Evolutionary conservation across 1,140 invertebrate genomes (phyloP).

Genomic region (Berghia stephanieae): DNA sequence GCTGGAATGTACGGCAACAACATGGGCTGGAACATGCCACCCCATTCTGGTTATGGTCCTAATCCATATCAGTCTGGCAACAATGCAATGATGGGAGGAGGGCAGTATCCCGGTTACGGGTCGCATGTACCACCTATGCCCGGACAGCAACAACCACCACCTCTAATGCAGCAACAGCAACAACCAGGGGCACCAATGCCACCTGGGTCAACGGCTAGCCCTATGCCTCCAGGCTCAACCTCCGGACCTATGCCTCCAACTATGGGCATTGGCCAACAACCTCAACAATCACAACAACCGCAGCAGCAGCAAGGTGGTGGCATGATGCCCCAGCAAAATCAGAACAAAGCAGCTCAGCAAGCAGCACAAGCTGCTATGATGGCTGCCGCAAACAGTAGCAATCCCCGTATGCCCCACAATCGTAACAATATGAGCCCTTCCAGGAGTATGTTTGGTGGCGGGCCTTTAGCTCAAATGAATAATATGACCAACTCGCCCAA

Average conservation of each 20-base stretch:
- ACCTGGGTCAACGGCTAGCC: slow-evolving; percentile 24
- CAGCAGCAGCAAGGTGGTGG: slow-evolving; percentile 21
- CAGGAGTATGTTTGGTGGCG: slow-evolving; percentile 30
- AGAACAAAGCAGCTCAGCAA: slow-evolving; percentile 63
- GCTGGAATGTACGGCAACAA: slow-evolving; percentile 51
- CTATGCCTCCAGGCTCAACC: slow-evolving; percentile 27
- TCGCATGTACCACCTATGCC: slow-evolving; percentile 51
- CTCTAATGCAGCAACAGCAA: slow-evolving; percentile 1
- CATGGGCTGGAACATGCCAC: slow-evolving; percentile 49
- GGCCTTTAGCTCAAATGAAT: slow-evolving; percentile 46
- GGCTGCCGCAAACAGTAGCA: slow-evolving; percentile 62
- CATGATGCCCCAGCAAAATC: slow-evolving; percentile 38
- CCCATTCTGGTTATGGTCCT: slow-evolving; percentile 44
- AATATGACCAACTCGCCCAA: slow-evolving; percentile 41
- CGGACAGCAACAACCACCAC: slow-evolving; percentile 33
- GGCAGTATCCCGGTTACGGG: slow-evolving; percentile 60
- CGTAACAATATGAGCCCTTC: slow-evolving; percentile 29
- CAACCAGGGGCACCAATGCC: slow-evolving; percentile 8
- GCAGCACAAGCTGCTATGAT: slow-evolving; percentile 66
- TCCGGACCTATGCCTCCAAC: slow-evolving; percentile 26
- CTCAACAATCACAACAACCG: slow-evolving; percentile 27
- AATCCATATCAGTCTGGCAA: slow-evolving; percentile 22
- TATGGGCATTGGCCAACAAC: slow-evolving; percentile 40
- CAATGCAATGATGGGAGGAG: slow-evolving; percentile 34
- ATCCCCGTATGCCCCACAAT: slow-evolving; percentile 31